These are phyloP conservation scores for Drosophila micromelanica DNA, from an alignment of 1,140 invertebrate genomes.

Conservation along the genomic window DNA sequence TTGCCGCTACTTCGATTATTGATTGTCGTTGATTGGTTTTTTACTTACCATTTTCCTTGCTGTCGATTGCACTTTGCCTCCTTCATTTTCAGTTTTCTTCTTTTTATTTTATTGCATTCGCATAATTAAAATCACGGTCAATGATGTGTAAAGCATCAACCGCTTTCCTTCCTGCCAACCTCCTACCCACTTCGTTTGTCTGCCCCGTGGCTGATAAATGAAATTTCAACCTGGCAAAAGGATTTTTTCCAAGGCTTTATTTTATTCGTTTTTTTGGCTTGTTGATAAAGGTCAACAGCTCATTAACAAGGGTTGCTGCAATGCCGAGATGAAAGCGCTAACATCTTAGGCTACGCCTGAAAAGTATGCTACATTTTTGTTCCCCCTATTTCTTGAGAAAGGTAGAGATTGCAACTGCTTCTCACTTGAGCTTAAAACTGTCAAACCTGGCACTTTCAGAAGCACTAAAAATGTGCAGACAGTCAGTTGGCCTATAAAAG, in stretches of 20 bases:
- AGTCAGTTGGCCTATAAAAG: background rate
- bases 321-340: background rate
- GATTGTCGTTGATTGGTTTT: conserved; percentile 55
- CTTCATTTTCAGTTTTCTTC: background rate
- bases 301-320: conserved; percentile 41
- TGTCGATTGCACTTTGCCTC: conserved; percentile 6
- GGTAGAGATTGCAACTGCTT: too few species aligned
- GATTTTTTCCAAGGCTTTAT: conserved; percentile 2
- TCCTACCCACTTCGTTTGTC: background rate
- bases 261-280: conserved; percentile 21
- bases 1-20: conserved; percentile 55
- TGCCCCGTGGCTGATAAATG: conserved; percentile 26
- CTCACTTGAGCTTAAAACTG: conserved; percentile 6
- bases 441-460: background rate
- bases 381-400: background rate
- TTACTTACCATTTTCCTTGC: conserved; percentile 3
- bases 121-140: conserved; percentile 56
- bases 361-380: background rate
- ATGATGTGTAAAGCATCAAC: conserved; percentile 48
- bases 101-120: conserved; percentile 34
- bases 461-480: background rate
- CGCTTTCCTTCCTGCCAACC: conserved; percentile 4
- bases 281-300: conserved; percentile 50
- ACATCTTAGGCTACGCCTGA: conserved; percentile 20
- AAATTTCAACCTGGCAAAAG: conserved; percentile 31